A percentile compares a stretch with the other conserved stretches of the same genome.
These are phyloP conservation scores for Ibidorhyncha struthersii DNA, from an alignment of 2,113 vertebrate species.

Conservation along the genomic window DNA sequence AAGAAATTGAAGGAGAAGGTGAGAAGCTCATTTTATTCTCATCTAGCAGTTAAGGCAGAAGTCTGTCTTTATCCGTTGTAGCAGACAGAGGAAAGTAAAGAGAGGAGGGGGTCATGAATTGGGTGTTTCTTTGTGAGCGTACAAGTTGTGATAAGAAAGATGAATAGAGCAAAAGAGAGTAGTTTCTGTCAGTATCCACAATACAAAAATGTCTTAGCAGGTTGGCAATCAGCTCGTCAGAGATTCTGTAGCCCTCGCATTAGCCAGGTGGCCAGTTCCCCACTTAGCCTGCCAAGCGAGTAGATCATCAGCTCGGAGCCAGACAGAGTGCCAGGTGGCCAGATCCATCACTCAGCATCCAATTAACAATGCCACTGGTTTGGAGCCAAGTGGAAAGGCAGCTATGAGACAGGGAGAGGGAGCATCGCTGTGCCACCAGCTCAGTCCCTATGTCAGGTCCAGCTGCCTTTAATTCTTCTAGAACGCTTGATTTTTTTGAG, in stretches of 20 bases:
- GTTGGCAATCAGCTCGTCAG: background rate
- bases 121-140: background rate
- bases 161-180: background rate
- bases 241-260: background rate
- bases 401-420: background rate
- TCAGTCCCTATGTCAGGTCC: background rate
- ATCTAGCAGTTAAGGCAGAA: background rate
- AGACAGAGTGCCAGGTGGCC: constrained; percentile 70
- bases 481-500: background rate
- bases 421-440: background rate
- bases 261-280: constrained; percentile 66
- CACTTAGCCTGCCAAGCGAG: constrained; percentile 34
- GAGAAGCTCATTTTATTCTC: background rate
- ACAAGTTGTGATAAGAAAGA: background rate
- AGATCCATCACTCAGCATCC: constrained; percentile 38
- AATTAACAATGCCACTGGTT: constrained; percentile 32
- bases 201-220: background rate
- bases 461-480: background rate
- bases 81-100: background rate
- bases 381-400: background rate
- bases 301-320: constrained; percentile 7
- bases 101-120: background rate
- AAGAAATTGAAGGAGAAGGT: background rate
- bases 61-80: background rate
- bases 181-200: background rate